Evolutionary conservation across 2,797 vertebrate species (phyloP), one percentile per base, ranked within the genome.

Genomic region (Enteromius trimaculatus): DNA sequence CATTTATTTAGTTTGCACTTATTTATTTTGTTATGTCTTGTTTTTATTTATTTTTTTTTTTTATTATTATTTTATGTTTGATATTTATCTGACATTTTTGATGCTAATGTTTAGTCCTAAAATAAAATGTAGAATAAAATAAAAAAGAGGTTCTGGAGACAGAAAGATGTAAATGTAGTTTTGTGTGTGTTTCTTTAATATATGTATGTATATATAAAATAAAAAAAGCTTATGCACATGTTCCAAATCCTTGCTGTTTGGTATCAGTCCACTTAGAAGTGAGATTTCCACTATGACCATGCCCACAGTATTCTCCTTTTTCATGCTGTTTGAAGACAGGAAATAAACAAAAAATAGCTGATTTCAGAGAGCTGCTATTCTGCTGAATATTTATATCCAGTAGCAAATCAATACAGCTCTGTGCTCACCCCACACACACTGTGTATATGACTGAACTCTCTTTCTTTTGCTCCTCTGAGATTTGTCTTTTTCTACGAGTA

Each of bases 281-380:
- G 92, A 91, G 75, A 95, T 90, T 85, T 95, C 94, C 85, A 93
- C 93, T 68, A 94, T 72, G 11, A 92, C 93, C 93, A 95, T 95
- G 75, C 92, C 93, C 47, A 88, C 89, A 78, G 81, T 29, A 16
- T 58, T 88, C 31, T 76, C 75, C 66, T 82, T 85, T 80, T 86
- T 77, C 66, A 89, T 83, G 37, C 92, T 93, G 84, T 75, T 51
- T 13, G 74, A 85, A 29, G 17, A 62, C 85, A n/a, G 69, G 1
- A 0, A 0, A 10, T 42, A 10, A 42, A 4, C 47, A 9, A 66
- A 13, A 53, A 21, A 6, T 53, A 2, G 0, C 9, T 51, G 0
- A 71, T 64, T 14, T 74, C 14, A 55, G 16, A 79, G 11, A 58
- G n/a, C 42, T 44, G 42, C 42, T 11, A 51, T 51, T 31, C 16